These are phyloP conservation scores for Typhlichthys subterraneus DNA, from an alignment of 2,797 vertebrate species.

Conservation along the genomic window DNA sequence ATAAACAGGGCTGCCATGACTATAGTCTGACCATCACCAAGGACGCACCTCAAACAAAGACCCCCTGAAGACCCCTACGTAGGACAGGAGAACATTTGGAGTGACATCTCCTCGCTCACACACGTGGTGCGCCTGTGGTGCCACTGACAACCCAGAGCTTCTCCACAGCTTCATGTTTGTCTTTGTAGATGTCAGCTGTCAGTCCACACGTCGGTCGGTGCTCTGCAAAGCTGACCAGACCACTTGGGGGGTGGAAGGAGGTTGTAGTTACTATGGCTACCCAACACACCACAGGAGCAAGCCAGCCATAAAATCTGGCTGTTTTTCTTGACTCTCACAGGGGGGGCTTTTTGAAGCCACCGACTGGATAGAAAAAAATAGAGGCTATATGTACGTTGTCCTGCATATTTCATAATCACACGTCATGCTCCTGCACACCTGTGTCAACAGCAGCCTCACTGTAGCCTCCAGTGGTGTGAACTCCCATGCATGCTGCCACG, in stretches of 20 bases:
- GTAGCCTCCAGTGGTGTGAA: slow-evolving; percentile 44
- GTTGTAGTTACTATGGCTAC: not conserved
- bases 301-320: slow-evolving; percentile 62
- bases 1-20: slow-evolving; percentile 7
- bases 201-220: slow-evolving; percentile 55
- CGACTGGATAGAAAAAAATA: slow-evolving; percentile 72
- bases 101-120: slow-evolving; percentile 31
- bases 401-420: slow-evolving; percentile 73
- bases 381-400: slow-evolving; percentile 57
- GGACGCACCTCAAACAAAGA: slow-evolving; percentile 14
- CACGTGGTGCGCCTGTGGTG: slow-evolving; percentile 33
- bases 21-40: slow-evolving; percentile 12
- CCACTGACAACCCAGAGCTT: slow-evolving; percentile 28
- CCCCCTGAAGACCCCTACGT: not conserved
- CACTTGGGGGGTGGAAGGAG: slow-evolving; percentile 3
- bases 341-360: slow-evolving; percentile 51
- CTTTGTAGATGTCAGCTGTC: slow-evolving; percentile 56
- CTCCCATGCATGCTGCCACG: slow-evolving; percentile 17
- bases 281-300: slow-evolving; percentile 34
- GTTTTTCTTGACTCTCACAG: slow-evolving; percentile 71
- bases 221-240: slow-evolving; percentile 23
- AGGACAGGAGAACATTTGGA: slow-evolving; percentile 15
- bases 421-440: slow-evolving; percentile 73
- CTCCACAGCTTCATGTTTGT: slow-evolving; percentile 25
- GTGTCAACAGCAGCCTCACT: slow-evolving; percentile 72